Base-by-base conservation (phyloP, 2,113 vertebrate species). In the Spea bombifrons region DNA sequence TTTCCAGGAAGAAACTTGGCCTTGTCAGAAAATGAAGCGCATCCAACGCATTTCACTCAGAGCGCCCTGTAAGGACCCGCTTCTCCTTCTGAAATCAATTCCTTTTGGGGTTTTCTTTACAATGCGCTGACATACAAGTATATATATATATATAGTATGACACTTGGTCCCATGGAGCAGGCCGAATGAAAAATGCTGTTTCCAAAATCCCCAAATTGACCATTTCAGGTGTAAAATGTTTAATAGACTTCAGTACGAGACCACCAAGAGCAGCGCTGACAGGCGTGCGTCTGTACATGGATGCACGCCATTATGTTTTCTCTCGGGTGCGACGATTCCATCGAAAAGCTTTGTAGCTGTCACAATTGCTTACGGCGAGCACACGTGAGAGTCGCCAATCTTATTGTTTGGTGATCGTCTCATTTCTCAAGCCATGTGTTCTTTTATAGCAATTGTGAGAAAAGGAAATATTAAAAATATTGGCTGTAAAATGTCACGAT, bases 151-250 rank as follows among this genome's bases (percentile, higher is more conserved):
- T n/a, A n/a, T n/a, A n/a, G n/a, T n/a, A n/a, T 5, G 55, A 8
- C 15, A 13, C 55, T 13, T 13, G 55, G 55, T 64, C 61, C 17
- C 61, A 1, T 64, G 61, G 17, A 64, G 61, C 9, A 8, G n/a
- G 4, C 61, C 5, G 6, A 64, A 64, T 64, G 16, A 64, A 17
- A 64, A 64, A 64, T 64, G 61, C 13, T 17, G 5, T 64, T 64
- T 64, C 30, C 61, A 2, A 64, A 64, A 64, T 7, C 61, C 61
- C 16, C 61, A 30, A 64, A 30, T 64, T 64, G 61, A 64, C 61
- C 16, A 64, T 64, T 64, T 64, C 17, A 5, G 61, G 61, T 64
- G 61, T 64, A 64, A 64, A 64, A 16, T 64, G 61, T 64, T 16
- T 64, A 64, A 64, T 16, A 17, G 61, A 64, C 61, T 64, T 64